phyloP scores from a whole-genome alignment of 2,113 vertebrate species.

The Colius striatus region DNA sequence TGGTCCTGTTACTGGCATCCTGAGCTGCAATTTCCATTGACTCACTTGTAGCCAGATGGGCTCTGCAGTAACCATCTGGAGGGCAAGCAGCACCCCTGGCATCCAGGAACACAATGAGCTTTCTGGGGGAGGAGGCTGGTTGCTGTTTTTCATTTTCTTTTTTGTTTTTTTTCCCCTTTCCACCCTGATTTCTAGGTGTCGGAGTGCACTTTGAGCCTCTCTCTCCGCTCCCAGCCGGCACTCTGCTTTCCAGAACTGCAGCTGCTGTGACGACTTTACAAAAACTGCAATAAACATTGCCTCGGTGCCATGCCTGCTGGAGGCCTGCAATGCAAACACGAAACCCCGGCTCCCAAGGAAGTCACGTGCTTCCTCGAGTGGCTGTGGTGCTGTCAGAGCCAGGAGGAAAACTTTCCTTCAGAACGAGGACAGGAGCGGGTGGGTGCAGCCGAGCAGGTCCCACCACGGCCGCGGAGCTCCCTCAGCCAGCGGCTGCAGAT shows the following conservation, averaged over 20 bases:
- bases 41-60: constrained; percentile 20
- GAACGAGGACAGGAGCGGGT: not conserved
- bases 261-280: not conserved
- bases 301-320: constrained; percentile 12
- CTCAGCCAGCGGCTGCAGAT: not conserved
- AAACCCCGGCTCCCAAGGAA: constrained; percentile 9
- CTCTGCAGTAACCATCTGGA: not conserved
- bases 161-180: not conserved
- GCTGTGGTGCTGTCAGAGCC: constrained; percentile 10
- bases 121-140: not conserved
- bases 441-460: not conserved
- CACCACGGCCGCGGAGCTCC: rapidly evolving
- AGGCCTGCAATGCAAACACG: constrained; percentile 30
- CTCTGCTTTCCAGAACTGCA: constrained; percentile 36
- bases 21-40: not conserved
- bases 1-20: not conserved
- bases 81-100: not conserved
- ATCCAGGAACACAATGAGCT: not conserved
- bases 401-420: constrained; percentile 45
- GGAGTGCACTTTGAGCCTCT: not conserved
- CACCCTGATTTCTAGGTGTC: not conserved
- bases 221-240: not conserved
- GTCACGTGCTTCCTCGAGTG: constrained; percentile 41
- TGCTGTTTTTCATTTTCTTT: not conserved
- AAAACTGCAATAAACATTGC: constrained; percentile 44